Evolutionary conservation across 2,888 invertebrate species (phyloP).

Genomic region (Lithophane semibrunnea): DNA sequence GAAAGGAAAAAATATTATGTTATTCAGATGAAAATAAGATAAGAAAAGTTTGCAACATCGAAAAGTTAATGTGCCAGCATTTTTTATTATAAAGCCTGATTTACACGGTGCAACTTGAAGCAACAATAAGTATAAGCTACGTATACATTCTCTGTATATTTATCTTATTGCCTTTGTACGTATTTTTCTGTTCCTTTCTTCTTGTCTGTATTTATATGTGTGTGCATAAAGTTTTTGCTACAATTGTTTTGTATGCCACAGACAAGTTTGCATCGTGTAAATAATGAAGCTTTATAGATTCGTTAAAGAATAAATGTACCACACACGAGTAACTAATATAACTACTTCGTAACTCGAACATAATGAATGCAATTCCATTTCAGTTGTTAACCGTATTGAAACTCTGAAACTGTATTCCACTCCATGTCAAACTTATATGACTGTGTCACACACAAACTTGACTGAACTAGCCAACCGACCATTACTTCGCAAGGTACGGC

Average conservation of each 20-base stretch:
- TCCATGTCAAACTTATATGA: constrained; percentile 32
- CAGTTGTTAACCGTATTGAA: constrained; percentile 43
- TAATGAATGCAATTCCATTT: constrained; percentile 32
- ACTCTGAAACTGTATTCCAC: constrained; percentile 35
- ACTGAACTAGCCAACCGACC: constrained; percentile 30
- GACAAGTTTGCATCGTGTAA: background rate
- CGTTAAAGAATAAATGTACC: background rate
- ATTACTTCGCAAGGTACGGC: constrained; percentile 35
- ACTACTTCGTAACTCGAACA: constrained; percentile 1
- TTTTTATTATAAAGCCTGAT: background rate
- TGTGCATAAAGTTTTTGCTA: background rate
- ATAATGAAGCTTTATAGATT: background rate
- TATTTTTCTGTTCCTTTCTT: too few species aligned
- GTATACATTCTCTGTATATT: too few species aligned
- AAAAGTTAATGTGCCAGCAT: background rate
- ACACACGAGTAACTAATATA: constrained; percentile 6
- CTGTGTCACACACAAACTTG: constrained; percentile 41
- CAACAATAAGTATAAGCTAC: background rate
- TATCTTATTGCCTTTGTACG: too few species aligned
- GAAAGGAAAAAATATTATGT: background rate
- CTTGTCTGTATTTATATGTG: too few species aligned
- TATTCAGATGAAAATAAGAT: background rate
- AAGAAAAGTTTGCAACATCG: background rate
- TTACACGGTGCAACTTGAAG: background rate
- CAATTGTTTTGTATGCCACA: background rate